Conservation (phyloP, 53 echinoderm and acorn worm species). For the Crossaster papposus region DNA sequence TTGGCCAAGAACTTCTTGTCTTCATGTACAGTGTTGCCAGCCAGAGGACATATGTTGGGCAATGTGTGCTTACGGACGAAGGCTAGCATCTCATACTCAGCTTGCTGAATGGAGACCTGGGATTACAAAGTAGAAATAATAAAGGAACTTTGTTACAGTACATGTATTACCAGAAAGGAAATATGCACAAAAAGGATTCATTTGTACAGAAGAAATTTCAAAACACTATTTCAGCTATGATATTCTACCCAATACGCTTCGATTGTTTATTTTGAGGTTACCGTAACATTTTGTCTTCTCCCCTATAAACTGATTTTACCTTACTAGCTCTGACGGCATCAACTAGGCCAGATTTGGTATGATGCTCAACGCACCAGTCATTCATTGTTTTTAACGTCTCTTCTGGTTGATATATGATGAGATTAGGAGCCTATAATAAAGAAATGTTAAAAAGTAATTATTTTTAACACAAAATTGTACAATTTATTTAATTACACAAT, state of each 20-base stretch:
- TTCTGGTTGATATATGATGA: slow-evolving; percentile 88
- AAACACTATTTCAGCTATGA: too few relatives aligned
- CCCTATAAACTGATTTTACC: slow-evolving; percentile 11
- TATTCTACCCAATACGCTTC: background rate
- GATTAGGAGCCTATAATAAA: slow-evolving; percentile 81
- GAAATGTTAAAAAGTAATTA: background rate
- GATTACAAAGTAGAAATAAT: too few relatives aligned
- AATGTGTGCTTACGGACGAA: slow-evolving; percentile 86
- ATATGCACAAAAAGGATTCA: too few relatives aligned
- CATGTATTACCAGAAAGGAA: too few relatives aligned
- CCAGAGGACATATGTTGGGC: slow-evolving; percentile 77
- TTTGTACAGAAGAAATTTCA: too few relatives aligned
- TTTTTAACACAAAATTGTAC: background rate
- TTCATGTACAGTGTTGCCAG: slow-evolving; percentile 83
- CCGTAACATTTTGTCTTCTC: too few relatives aligned
- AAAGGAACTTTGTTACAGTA: too few relatives aligned
- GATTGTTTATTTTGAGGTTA: too few relatives aligned
- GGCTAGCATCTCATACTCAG: slow-evolving; percentile 93
- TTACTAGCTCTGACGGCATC: slow-evolving; percentile 84
- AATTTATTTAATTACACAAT: too few relatives aligned
- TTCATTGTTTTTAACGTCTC: slow-evolving; percentile 80
- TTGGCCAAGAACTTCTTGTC: slow-evolving; percentile 90
- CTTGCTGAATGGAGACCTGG: slow-evolving; percentile 73
- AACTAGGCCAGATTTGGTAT: slow-evolving; percentile 79
- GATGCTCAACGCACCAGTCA: slow-evolving; percentile 90